A percentile compares a stretch with the other conserved stretches of the same genome.
Evolutionary conservation across 2,888 invertebrate species (phyloP).

Genomic region (Melanchra persicariae): DNA sequence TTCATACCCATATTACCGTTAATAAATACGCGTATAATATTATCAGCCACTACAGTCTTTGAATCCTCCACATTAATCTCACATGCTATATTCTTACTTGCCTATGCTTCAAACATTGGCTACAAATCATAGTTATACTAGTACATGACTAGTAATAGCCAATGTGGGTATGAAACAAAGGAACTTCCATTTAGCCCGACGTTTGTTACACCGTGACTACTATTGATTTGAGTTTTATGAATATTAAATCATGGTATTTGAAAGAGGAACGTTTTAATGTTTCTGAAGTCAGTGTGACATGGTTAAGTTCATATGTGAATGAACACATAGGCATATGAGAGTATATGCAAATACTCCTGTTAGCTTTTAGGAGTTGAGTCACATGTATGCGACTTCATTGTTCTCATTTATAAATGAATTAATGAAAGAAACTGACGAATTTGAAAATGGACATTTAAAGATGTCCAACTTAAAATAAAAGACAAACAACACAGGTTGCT

Average conservation of each 20-base stretch:
- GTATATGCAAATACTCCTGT: conserved; percentile 2
- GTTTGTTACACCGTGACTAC: conserved; percentile 67
- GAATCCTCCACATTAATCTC: conserved; percentile 51
- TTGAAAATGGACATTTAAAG: not conserved
- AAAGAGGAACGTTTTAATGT: not conserved
- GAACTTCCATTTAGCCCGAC: conserved; percentile 65
- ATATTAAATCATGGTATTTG: conserved; percentile 9
- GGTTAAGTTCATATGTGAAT: not conserved
- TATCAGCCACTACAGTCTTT: conserved; percentile 33
- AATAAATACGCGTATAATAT: conserved; percentile 40
- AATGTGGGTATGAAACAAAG: conserved; percentile 72
- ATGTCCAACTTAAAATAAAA: not conserved
- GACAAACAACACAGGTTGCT: not conserved
- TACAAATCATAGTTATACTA: conserved; percentile 69
- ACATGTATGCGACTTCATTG: not conserved
- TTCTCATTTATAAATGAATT: not conserved
- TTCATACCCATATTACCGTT: conserved; percentile 36
- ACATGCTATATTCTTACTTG: conserved; percentile 35
- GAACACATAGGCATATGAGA: not conserved
- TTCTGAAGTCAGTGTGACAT: not conserved
- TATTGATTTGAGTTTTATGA: conserved; percentile 43
- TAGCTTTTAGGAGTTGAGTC: not conserved
- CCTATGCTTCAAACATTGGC: conserved; percentile 49
- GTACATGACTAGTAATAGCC: conserved; percentile 62
- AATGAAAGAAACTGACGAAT: not conserved